Percentiles rank a stretch among this genome's conserved stretches.
Evolutionary conservation across 2,797 vertebrate species (phyloP).

Genomic region (Mormyrus proboscirostris): DNA sequence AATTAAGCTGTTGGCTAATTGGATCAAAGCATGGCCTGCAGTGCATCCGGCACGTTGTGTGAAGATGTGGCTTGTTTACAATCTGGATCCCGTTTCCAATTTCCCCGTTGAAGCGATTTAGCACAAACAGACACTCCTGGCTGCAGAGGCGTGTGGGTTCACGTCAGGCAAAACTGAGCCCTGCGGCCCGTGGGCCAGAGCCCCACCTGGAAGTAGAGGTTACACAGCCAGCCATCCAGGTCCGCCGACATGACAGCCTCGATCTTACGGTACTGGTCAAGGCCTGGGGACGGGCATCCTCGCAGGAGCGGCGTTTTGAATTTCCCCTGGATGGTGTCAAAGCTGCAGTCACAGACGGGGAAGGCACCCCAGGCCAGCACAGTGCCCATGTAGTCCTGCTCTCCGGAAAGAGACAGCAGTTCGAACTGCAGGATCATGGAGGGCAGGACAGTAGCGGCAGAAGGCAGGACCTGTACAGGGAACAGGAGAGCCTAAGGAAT

Average conservation of each 20-base stretch:
- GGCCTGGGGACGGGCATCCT: conserved; percentile 60
- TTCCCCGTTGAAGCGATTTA: conserved; percentile 50
- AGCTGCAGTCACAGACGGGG: conserved; percentile 67
- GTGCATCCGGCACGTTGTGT: conserved; percentile 57
- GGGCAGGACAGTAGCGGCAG: conserved; percentile 57
- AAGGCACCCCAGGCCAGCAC: conserved; percentile 79
- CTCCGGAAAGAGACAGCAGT: conserved; percentile 63
- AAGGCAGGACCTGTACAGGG: conserved; percentile 64
- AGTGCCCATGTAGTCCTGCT: conserved; percentile 45
- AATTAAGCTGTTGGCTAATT: conserved; percentile 64
- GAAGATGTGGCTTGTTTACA: conserved; percentile 62
- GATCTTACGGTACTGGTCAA: conserved; percentile 74
- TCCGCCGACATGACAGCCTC: conserved; percentile 77
- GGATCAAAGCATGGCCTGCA: conserved; percentile 59
- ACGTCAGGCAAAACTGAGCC: conserved; percentile 3
- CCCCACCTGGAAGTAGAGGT: conserved; percentile 89
- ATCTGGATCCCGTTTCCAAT: conserved; percentile 60
- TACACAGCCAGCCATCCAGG: conserved; percentile 87
- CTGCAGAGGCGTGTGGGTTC: conserved; percentile 20
- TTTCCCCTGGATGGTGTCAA: conserved; percentile 71
- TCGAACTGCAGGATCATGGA: conserved; percentile 76
- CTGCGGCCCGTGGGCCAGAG: not conserved
- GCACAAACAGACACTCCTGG: conserved; percentile 37
- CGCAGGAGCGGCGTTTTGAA: conserved; percentile 80
- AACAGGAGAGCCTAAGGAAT: not conserved